A percentile compares a stretch with the other conserved stretches of the same genome.
Conservation (phyloP, 2,888 invertebrate genomes). For the Sthenelais limicola region DNA sequence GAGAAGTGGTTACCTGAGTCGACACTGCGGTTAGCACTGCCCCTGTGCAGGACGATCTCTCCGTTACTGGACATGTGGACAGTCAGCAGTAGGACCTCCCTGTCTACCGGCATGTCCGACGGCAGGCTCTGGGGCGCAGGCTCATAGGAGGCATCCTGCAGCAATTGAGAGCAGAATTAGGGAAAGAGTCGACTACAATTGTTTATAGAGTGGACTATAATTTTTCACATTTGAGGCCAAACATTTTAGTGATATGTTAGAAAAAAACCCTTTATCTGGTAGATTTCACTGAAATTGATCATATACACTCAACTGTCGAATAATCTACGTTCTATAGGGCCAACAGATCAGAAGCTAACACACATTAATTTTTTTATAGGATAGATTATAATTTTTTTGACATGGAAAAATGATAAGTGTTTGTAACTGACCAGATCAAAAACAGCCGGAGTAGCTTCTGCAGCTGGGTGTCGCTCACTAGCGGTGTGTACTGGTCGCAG, state of each 20-base stretch:
- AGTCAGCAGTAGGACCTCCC: slow-evolving; percentile 60
- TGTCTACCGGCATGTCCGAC: slow-evolving; percentile 53
- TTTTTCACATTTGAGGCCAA: no score
- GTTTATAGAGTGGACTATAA: no score
- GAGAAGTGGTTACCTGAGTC: slow-evolving; percentile 58
- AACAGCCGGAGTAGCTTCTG: slow-evolving; percentile 64
- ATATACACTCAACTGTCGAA: no score
- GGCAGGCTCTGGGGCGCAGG: slow-evolving; percentile 61
- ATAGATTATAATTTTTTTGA: no score
- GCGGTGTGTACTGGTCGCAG: slow-evolving; percentile 59
- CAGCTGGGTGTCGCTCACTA: slow-evolving; percentile 59
- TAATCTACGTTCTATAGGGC: no score
- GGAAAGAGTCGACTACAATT: no score
- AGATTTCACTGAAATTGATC: no score
- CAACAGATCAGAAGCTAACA: no score
- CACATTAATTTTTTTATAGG: no score
- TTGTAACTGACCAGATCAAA: slow-evolving; percentile 62
- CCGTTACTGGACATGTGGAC: slow-evolving; percentile 65
- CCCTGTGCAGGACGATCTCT: slow-evolving; percentile 63
- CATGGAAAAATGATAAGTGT: no score
- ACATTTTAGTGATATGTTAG: no score
- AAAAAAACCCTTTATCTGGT: no score
- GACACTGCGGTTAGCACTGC: slow-evolving; percentile 60
- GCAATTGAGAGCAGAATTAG: background rate
- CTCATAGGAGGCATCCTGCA: slow-evolving; percentile 67